Evolutionary conservation across 2,888 invertebrate species (phyloP).

Genomic region (Orchestes rusci): DNA sequence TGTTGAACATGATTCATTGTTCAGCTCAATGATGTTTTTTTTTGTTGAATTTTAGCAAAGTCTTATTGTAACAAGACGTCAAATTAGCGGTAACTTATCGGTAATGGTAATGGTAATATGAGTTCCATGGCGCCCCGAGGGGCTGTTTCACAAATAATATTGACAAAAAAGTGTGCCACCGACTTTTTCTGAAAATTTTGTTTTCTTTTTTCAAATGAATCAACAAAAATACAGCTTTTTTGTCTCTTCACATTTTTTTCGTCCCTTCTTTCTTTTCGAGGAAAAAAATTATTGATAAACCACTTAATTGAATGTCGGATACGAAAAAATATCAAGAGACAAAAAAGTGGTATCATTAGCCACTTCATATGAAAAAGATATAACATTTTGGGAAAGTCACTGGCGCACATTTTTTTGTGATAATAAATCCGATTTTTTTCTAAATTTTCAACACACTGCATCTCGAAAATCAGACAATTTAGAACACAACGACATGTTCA

Average conservation of each 20-base stretch:
- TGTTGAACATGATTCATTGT: constrained; percentile 10
- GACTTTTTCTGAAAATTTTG: neutral
- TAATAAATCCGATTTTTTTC: no score
- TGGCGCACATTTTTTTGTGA: no score
- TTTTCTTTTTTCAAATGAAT: neutral
- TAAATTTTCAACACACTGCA: no score
- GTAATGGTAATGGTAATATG: neutral
- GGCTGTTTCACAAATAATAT: neutral
- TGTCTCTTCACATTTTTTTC: neutral
- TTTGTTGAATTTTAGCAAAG: neutral
- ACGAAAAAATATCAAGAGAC: no score
- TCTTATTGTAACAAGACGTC: neutral
- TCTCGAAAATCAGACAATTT: no score
- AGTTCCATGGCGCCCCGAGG: neutral
- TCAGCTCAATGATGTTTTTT: neutral
- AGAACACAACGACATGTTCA: no score
- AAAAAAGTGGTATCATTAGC: no score
- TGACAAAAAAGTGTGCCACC: neutral
- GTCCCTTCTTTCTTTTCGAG: neutral
- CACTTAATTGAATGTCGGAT: neutral
- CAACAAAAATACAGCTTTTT: neutral
- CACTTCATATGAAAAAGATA: no score
- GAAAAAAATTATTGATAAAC: neutral
- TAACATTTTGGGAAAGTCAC: no score
- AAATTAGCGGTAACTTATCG: neutral